These are phyloP conservation scores for Donacobius atricapilla DNA, from an alignment of 2,113 vertebrate genomes.

Conservation along the genomic window DNA sequence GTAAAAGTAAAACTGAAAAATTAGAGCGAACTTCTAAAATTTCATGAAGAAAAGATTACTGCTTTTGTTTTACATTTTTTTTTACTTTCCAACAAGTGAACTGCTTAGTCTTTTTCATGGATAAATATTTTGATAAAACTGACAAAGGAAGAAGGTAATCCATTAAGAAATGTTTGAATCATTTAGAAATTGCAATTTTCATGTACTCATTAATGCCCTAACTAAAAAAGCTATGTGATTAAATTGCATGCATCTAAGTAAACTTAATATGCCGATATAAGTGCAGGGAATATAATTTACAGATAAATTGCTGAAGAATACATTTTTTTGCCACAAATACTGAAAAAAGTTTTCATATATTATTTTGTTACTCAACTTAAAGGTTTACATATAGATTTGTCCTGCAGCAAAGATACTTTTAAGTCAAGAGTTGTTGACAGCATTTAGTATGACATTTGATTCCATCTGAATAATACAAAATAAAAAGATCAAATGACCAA, in stretches of 20 bases:
- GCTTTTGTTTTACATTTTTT: not conserved
- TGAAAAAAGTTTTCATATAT: not conserved
- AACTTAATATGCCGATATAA: not conserved
- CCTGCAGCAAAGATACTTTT: not conserved
- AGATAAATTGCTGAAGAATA: not conserved
- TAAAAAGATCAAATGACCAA: not conserved
- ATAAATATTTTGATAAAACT: not conserved
- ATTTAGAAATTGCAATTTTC: not conserved
- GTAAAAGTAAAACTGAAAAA: not conserved
- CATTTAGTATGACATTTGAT: not conserved
- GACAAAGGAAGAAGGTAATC: not conserved
- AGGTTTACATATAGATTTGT: not conserved
- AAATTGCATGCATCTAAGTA: not conserved
- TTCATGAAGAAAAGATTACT: not conserved
- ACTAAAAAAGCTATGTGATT: not conserved
- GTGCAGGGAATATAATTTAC: not conserved
- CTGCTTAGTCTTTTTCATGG: not conserved
- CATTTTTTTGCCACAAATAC: not conserved
- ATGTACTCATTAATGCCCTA: not conserved
- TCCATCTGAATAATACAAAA: slow-evolving; percentile 2
- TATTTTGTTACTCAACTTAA: not conserved
- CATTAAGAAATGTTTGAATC: not conserved
- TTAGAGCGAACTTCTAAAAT: not conserved
- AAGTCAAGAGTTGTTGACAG: not conserved
- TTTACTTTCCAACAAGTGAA: not conserved